Percentiles rank a stretch among this genome's conserved stretches.
phyloP scores from a whole-genome alignment of 64 coral and sea anemone species.

The Trachythela sp. region DNA sequence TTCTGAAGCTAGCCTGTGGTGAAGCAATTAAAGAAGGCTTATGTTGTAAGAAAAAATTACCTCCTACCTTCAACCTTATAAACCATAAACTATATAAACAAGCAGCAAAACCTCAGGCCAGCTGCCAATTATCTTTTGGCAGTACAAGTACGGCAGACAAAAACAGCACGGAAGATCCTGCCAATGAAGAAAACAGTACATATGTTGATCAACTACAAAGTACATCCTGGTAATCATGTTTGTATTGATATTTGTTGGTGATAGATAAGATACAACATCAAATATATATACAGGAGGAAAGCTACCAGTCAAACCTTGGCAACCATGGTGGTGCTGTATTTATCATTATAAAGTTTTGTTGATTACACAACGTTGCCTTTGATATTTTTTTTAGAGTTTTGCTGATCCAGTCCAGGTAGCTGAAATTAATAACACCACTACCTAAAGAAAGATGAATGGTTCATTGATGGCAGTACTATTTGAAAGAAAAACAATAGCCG shows the following conservation, averaged over 20 bases:
- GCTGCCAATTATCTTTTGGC: neutral
- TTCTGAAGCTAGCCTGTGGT: neutral
- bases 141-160: neutral
- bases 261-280: too few species aligned
- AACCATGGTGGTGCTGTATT: neutral
- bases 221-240: neutral
- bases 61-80: neutral
- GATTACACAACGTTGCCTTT: neutral
- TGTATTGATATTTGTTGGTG: neutral
- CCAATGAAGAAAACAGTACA: neutral
- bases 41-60: neutral
- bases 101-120: neutral
- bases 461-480: neutral
- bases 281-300: too few species aligned
- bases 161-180: conserved; percentile 1
- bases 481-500: conserved; percentile 1
- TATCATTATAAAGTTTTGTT: neutral
- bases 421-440: neutral
- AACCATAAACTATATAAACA: neutral
- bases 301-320: neutral
- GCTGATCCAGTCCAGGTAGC: conserved; percentile 16
- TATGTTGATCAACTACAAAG: neutral
- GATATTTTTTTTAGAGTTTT: neutral
- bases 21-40: neutral
- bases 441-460: neutral